A percentile compares a stretch with the other conserved stretches of the same genome.
phyloP scores from a whole-genome alignment of 2,797 vertebrate species.

The Enteromius unitaeniatus region DNA sequence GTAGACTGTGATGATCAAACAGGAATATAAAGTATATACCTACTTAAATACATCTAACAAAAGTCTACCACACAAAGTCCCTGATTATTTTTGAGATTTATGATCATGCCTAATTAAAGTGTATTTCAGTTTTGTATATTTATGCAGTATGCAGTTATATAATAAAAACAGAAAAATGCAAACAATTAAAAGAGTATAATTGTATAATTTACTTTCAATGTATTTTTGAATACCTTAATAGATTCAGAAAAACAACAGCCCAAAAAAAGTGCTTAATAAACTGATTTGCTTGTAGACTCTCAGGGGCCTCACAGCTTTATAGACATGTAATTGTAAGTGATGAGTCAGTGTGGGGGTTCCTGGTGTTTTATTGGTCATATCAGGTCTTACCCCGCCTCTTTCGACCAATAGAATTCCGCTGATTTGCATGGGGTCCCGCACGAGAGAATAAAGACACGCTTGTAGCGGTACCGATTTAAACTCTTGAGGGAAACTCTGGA shows the following conservation, averaged over 20 bases:
- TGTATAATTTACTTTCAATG: not conserved
- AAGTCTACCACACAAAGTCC: not conserved
- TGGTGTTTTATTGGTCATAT: conserved; percentile 19
- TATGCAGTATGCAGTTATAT: too few species aligned
- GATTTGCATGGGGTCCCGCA: conserved; percentile 73
- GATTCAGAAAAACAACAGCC: not conserved
- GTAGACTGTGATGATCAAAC: not conserved
- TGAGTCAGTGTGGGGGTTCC: conserved; percentile 24
- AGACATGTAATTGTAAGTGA: conserved; percentile 9
- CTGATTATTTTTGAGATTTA: not conserved
- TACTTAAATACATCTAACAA: not conserved
- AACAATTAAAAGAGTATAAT: not conserved
- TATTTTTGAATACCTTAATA: not conserved
- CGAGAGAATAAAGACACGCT: conserved; percentile 74
- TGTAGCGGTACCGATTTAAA: conserved; percentile 71
- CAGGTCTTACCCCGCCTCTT: conserved; percentile 62
- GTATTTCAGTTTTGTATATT: too few species aligned
- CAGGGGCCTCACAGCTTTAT: not conserved
- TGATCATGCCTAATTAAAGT: too few species aligned
- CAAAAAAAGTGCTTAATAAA: conserved; percentile 1
- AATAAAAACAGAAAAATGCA: too few species aligned
- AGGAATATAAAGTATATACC: not conserved
- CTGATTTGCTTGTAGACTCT: not conserved
- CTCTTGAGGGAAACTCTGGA: conserved; percentile 63
- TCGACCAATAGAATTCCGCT: conserved; percentile 70